Percentiles rank a stretch among this genome's conserved stretches.
Conservation (phyloP, 2,797 vertebrate species). For the Coilia nasus region DNA sequence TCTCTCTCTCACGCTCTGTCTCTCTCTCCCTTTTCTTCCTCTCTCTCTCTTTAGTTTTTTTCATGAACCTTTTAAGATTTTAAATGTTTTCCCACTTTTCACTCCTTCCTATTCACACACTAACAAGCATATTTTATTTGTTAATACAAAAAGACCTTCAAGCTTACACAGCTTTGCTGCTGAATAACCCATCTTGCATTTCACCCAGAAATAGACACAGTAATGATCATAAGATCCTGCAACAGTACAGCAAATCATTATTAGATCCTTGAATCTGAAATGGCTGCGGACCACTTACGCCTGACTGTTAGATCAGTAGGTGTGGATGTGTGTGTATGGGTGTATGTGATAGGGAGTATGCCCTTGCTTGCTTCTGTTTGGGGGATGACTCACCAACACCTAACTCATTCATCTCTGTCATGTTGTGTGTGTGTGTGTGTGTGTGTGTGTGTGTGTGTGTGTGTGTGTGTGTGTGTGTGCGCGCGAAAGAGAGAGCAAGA, state of each 20-base stretch:
- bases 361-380: neutral
- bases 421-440: constrained; percentile 23
- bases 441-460: constrained; percentile 8
- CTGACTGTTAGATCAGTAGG: neutral
- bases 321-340: no score
- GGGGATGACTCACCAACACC: constrained; percentile 9
- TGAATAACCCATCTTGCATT: neutral
- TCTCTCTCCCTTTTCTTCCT: no score
- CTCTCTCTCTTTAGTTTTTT: neutral
- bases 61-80: neutral
- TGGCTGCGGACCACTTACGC: neutral
- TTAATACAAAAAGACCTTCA: neutral
- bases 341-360: neutral
- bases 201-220: neutral
- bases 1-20: neutral
- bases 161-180: neutral
- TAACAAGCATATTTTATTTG: neutral
- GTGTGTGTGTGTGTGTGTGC: neutral
- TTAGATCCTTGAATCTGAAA: neutral
- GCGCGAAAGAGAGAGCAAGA: neutral
- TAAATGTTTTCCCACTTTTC: neutral
- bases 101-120: neutral
- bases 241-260: neutral
- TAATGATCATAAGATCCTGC: neutral
- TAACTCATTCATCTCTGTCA: constrained; percentile 27